These are phyloP conservation scores for Synanceia verrucosa DNA, from an alignment of 2,797 vertebrate species.

Conservation along the genomic window DNA sequence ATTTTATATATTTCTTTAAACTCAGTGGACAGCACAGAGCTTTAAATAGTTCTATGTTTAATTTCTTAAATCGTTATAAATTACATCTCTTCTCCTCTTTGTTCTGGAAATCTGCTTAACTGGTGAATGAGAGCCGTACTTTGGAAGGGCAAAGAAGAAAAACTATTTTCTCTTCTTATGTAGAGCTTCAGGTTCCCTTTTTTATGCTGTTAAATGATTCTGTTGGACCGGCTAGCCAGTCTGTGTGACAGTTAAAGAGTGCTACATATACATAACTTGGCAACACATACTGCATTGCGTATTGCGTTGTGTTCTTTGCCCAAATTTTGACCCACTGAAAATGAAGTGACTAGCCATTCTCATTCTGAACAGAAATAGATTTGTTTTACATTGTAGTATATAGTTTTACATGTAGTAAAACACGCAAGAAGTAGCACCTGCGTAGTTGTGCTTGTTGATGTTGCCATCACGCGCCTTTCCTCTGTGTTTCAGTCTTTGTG, in stretches of 20 bases:
- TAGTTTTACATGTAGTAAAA: background rate
- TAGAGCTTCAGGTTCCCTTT: background rate
- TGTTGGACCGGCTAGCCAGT: background rate
- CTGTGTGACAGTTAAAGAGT: background rate
- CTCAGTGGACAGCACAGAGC: background rate
- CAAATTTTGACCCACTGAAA: background rate
- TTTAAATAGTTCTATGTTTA: background rate
- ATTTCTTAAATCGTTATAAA: background rate
- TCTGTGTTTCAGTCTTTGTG: background rate
- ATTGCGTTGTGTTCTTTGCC: background rate
- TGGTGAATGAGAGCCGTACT: background rate
- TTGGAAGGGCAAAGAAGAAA: background rate
- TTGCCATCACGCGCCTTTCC: background rate
- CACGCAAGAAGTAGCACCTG: no score
- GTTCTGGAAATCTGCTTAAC: background rate
- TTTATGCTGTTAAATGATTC: background rate
- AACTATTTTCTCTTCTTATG: background rate
- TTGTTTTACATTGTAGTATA: background rate
- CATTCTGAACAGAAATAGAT: background rate
- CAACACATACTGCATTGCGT: background rate
- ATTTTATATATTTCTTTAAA: background rate
- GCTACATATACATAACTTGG: background rate
- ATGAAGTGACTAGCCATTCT: background rate
- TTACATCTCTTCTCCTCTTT: background rate
- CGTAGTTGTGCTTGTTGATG: no score